Percentiles rank a stretch among this genome's conserved stretches.
Evolutionary conservation across 2,888 invertebrate species (phyloP).

Genomic region (Caenorhabditis virilis): DNA sequence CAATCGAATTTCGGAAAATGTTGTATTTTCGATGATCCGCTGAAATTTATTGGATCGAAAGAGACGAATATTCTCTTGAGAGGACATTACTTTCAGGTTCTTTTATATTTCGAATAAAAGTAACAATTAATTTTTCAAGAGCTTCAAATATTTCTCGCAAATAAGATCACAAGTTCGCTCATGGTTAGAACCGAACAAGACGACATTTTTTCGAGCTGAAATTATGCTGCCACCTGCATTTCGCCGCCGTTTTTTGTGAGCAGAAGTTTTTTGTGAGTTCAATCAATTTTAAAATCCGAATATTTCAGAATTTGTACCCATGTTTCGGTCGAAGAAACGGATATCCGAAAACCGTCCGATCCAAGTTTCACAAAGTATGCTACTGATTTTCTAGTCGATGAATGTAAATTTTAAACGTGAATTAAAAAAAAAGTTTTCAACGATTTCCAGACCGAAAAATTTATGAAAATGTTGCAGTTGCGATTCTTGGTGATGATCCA

Average conservation of each 20-base stretch:
- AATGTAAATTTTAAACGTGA: too few species aligned
- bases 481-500: not conserved
- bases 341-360: not conserved
- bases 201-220: not conserved
- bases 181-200: not conserved
- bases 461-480: not conserved
- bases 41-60: not conserved
- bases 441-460: conserved; percentile 2
- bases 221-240: not conserved
- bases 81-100: conserved; percentile 1
- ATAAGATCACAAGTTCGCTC: not conserved
- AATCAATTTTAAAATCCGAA: too few species aligned
- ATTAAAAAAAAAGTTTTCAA: not conserved
- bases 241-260: too few species aligned
- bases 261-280: too few species aligned
- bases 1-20: not conserved
- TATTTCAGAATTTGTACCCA: conserved; percentile 2
- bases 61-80: not conserved
- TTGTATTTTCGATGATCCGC: not conserved
- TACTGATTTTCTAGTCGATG: not conserved
- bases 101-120: not conserved
- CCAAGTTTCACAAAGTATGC: not conserved
- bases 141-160: not conserved
- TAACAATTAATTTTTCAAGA: not conserved
- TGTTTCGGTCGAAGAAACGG: not conserved